phyloP scores from a whole-genome alignment of 1,140 invertebrate genomes.

The Belonocnema kinseyi region DNA sequence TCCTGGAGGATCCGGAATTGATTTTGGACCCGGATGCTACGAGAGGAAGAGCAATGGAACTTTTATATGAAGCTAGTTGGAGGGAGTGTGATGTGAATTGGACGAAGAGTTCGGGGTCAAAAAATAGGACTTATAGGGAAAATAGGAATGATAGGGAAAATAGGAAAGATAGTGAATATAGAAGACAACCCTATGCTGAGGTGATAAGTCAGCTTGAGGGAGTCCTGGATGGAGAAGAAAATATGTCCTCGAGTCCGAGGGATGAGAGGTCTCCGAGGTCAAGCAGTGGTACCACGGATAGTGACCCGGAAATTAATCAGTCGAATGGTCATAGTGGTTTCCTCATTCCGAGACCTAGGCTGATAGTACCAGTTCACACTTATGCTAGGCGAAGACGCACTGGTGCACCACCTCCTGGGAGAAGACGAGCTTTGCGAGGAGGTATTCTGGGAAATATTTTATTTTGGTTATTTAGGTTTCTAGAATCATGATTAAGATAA shows the following conservation, averaged over 20 bases:
- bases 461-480: neutral
- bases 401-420: constrained; percentile 73
- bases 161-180: constrained; percentile 41
- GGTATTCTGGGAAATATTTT: constrained; percentile 44
- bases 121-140: constrained; percentile 43
- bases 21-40: constrained; percentile 80
- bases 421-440: constrained; percentile 62
- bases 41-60: constrained; percentile 80
- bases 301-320: constrained; percentile 70
- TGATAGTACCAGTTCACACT: constrained; percentile 91
- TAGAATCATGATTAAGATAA: too few relatives aligned
- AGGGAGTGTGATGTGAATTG: constrained; percentile 76
- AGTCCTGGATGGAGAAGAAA: constrained; percentile 62
- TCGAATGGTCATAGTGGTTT: constrained; percentile 78
- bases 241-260: constrained; percentile 55
- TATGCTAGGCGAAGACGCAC: constrained; percentile 87
- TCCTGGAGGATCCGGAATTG: constrained; percentile 77
- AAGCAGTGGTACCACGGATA: constrained; percentile 72
- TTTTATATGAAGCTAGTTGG: constrained; percentile 90
- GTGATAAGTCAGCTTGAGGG: constrained; percentile 67
- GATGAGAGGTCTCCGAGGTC: constrained; percentile 62
- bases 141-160: constrained; percentile 37
- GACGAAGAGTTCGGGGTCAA: constrained; percentile 52
- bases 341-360: constrained; percentile 87
- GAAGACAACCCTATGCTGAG: constrained; percentile 55